phyloP scores from a whole-genome alignment of 2,888 invertebrate species.

The Hoplodrina blanda region DNA sequence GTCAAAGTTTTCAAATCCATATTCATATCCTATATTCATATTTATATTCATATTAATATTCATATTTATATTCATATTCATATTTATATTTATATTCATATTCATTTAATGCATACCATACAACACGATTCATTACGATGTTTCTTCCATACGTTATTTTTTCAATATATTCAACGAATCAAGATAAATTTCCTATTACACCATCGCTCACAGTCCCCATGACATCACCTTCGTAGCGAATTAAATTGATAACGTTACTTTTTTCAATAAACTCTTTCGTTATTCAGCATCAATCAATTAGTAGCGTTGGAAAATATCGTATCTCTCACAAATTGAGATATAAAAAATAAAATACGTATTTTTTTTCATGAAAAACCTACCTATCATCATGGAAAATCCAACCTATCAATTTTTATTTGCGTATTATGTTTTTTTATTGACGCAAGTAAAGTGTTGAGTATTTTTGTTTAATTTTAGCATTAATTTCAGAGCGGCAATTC shows the following conservation, averaged over 20 bases:
- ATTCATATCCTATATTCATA: too few relatives aligned
- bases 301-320: slow-evolving; percentile 69
- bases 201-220: slow-evolving; percentile 42
- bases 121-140: too few relatives aligned
- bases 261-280: slow-evolving; percentile 69
- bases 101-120: too few relatives aligned
- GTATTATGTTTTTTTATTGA: slow-evolving; percentile 1
- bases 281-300: slow-evolving; percentile 80
- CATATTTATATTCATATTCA: too few relatives aligned
- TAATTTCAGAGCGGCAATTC: neutral
- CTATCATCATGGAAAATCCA: slow-evolving; percentile 26
- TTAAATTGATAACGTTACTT: slow-evolving; percentile 72
- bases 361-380: slow-evolving; percentile 18
- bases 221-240: slow-evolving; percentile 31
- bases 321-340: slow-evolving; percentile 56
- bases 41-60: too few relatives aligned
- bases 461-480: neutral
- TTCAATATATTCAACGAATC: neutral
- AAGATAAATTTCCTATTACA: slow-evolving; percentile 11
- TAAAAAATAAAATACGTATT: slow-evolving; percentile 42
- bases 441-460: neutral
- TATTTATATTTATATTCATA: too few relatives aligned
- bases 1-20: too few relatives aligned
- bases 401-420: slow-evolving; percentile 30
- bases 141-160: neutral